Conservation (phyloP, 2,797 vertebrate genomes). For the Schizopygopsis malacanthus region DNA sequence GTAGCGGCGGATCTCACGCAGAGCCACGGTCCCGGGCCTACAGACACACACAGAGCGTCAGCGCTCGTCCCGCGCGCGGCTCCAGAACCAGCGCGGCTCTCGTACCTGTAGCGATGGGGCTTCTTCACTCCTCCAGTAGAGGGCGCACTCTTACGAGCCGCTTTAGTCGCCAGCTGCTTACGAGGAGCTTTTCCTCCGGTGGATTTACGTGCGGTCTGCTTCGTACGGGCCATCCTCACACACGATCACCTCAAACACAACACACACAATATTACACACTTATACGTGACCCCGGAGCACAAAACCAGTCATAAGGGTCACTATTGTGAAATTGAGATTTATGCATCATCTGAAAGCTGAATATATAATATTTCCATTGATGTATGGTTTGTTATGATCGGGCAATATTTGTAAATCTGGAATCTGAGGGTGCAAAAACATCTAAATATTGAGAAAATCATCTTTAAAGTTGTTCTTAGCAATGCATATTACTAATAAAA, state of each 20-base stretch:
- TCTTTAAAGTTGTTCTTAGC: no score
- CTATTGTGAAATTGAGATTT: no score
- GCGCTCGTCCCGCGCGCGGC: neutral
- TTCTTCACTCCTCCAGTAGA: conserved; percentile 91
- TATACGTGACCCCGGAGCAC: neutral
- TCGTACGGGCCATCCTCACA: conserved; percentile 83
- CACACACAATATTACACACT: neutral
- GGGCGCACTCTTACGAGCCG: conserved; percentile 88
- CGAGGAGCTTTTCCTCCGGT: conserved; percentile 88
- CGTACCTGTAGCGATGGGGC: conserved; percentile 86
- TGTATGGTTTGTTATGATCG: no score
- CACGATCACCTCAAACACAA: conserved; percentile 65
- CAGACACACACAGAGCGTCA: conserved; percentile 40
- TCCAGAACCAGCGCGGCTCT: neutral
- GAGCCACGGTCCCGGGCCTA: conserved; percentile 86
- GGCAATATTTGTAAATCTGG: no score
- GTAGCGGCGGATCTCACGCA: conserved; percentile 90
- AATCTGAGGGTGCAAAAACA: no score
- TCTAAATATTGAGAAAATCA: no score
- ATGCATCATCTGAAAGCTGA: no score
- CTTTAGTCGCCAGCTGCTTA: conserved; percentile 88
- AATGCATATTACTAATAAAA: no score
- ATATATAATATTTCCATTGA: no score
- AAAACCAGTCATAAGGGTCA: no score
- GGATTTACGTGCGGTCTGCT: conserved; percentile 87